Evolutionary conservation across 2,113 vertebrate species (phyloP).

Genomic region (Ammodytes marinus): DNA sequence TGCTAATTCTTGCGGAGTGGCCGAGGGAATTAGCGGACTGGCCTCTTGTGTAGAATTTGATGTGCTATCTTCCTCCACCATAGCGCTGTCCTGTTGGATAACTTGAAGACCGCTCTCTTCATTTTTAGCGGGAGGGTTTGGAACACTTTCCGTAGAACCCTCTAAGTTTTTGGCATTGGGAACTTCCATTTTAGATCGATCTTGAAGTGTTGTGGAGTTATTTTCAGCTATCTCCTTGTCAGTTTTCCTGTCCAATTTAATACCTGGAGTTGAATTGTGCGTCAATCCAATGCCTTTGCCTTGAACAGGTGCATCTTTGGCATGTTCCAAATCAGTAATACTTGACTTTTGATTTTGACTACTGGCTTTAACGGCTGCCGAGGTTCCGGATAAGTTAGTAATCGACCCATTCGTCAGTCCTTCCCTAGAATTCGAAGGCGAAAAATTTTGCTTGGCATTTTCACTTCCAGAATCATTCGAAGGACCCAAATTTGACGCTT

Average conservation of each 20-base stretch:
- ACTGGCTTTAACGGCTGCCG: background rate
- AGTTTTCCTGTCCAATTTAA: slow-evolving; percentile 33
- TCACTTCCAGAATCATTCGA: background rate
- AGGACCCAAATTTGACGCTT: slow-evolving; percentile 5
- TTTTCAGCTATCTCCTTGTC: background rate
- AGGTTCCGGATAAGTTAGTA: too few relatives aligned
- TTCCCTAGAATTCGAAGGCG: background rate
- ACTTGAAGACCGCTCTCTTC: background rate
- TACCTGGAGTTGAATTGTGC: slow-evolving; percentile 22
- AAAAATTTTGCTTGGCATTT: background rate
- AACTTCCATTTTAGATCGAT: slow-evolving; percentile 32
- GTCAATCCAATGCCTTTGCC: background rate
- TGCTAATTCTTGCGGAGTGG: slow-evolving; percentile 94
- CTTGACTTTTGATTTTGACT: slow-evolving; percentile 29
- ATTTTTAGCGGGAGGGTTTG: background rate
- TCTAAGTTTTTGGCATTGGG: background rate
- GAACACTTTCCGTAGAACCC: background rate
- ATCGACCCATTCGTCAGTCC: slow-evolving; percentile 1
- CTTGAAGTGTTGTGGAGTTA: background rate
- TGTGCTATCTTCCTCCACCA: slow-evolving; percentile 16
- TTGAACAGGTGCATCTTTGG: slow-evolving; percentile 30
- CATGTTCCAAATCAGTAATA: background rate
- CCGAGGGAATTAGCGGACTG: slow-evolving; percentile 87
- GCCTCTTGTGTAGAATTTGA: slow-evolving; percentile 45
- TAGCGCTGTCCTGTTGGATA: slow-evolving; percentile 29